These are phyloP conservation scores for Hyposoter dolosus DNA, from an alignment of 2,888 invertebrate species.

Conservation along the genomic window DNA sequence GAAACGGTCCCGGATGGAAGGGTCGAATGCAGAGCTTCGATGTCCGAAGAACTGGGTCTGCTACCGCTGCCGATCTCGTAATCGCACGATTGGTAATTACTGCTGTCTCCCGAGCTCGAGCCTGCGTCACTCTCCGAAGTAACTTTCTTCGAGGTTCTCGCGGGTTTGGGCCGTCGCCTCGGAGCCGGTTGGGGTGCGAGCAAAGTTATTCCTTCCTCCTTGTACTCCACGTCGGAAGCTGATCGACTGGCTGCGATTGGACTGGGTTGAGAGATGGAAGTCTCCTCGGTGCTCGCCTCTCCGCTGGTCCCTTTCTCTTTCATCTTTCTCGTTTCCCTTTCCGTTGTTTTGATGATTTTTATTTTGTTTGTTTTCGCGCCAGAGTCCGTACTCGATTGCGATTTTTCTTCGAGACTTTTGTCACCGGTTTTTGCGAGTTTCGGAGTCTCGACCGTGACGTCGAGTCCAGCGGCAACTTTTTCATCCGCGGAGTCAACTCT, in stretches of 20 bases:
- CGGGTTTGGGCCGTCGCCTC: constrained; percentile 82
- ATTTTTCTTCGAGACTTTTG: constrained; percentile 73
- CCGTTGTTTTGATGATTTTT: constrained; percentile 52
- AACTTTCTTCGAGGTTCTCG: constrained; percentile 86
- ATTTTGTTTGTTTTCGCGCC: constrained; percentile 72
- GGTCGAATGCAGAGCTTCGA: constrained; percentile 89
- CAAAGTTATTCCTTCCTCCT: constrained; percentile 70
- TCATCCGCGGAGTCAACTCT: constrained; percentile 71
- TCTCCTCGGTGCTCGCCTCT: constrained; percentile 48
- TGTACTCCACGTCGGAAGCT: constrained; percentile 79
- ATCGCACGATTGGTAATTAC: constrained; percentile 94
- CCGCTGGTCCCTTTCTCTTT: constrained; percentile 56
- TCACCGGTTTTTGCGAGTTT: constrained; percentile 55
- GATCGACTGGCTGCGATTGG: constrained; percentile 79
- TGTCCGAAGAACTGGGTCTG: constrained; percentile 94
- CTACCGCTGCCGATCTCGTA: constrained; percentile 90
- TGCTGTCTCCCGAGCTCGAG: constrained; percentile 95
- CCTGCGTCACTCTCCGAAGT: constrained; percentile 92
- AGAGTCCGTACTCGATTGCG: constrained; percentile 70
- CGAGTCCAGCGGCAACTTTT: constrained; percentile 69
- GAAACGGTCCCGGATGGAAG: constrained; percentile 91
- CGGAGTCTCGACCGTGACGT: constrained; percentile 52
- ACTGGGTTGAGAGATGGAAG: constrained; percentile 29
- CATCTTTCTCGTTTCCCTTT: constrained; percentile 71
- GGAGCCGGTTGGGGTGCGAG: constrained; percentile 80